These are phyloP conservation scores for Cheilosia pagana DNA, from an alignment of 2,888 invertebrate species.

Conservation along the genomic window DNA sequence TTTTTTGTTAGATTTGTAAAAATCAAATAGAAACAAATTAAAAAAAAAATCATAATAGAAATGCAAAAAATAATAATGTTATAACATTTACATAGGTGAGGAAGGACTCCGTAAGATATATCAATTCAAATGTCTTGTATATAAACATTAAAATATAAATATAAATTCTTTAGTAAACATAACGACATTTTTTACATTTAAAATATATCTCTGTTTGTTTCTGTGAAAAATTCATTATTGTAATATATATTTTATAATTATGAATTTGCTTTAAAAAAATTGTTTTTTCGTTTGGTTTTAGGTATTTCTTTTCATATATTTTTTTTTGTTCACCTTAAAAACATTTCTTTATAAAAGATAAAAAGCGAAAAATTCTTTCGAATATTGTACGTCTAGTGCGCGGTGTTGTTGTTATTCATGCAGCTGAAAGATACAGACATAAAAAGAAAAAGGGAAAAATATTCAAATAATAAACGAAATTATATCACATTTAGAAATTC, in stretches of 20 bases:
- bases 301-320: constrained; percentile 52
- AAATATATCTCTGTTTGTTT: constrained; percentile 54
- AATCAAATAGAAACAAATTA: constrained; percentile 12
- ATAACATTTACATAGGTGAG: constrained; percentile 39
- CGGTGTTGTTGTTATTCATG: constrained; percentile 83
- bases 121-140: constrained; percentile 44
- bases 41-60: constrained; percentile 14
- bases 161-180: constrained; percentile 36
- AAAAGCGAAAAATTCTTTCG: constrained; percentile 81
- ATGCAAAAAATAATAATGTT: constrained; percentile 18
- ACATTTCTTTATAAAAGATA: constrained; percentile 82
- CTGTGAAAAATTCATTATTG: constrained; percentile 20
- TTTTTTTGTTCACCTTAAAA: constrained; percentile 77
- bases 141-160: constrained; percentile 51
- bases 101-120: constrained; percentile 36
- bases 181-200: constrained; percentile 44
- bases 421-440: constrained; percentile 80
- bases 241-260: constrained; percentile 48
- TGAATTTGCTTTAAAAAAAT: constrained; percentile 50
- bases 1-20: constrained; percentile 2
- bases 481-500: constrained; percentile 74
- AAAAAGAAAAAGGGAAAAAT: constrained; percentile 62
- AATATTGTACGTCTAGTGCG: constrained; percentile 82
- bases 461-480: constrained; percentile 64
- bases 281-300: constrained; percentile 52